Evolutionary conservation across 2,113 vertebrate species (phyloP), one percentile per base, ranked within the genome.

Genomic region (Hippocampus comes): DNA sequence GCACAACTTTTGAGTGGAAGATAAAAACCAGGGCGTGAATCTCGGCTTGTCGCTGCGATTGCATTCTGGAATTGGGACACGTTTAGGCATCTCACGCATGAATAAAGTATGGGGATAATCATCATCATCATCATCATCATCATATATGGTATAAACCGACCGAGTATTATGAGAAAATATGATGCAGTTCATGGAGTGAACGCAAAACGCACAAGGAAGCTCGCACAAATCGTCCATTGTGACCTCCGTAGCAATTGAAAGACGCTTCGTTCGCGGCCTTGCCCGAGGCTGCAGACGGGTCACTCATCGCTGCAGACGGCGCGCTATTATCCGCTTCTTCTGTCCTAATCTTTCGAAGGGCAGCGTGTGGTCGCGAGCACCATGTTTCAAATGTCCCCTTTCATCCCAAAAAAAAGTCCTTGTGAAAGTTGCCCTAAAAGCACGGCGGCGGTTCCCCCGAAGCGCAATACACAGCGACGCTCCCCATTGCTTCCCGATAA

Each of bases 261-360:
- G 63, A 68, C 71, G 42, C 63, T 82, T 74, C 69, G 74, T 77
- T 78, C 48, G 60, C 56, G 71, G 70, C 74, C 68, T 78, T 64
- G 78, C 76, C 72, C 42, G 0, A 53, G 25, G 25, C 25, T 25
- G 25, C 25, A 25, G 25, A 25, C 70, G 79, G 43, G 27, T 27
- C 27, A 2, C 27, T 27, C 27, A 27, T 27, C 27, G 2, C 27
- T 68, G 51, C 75, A 41, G 64, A n/a, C 60, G 68, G 21, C 7
- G 27, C 27, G 27, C 27, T 34, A 34, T 34, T 34, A 34, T 34
- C 30, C 4, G 30, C 30, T 4, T 34, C 30, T 34, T 34, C 30
- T 5, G 30, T 34, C 30, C 30, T 34, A 34, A 34, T 34, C 30
- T 34, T 34, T 34, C 34, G 27, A 41, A 21, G 70, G 46, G 78